Percentiles rank a stretch among this genome's conserved stretches.
phyloP scores from a whole-genome alignment of 2,797 vertebrate species.

The Lithobates pipiens region DNA sequence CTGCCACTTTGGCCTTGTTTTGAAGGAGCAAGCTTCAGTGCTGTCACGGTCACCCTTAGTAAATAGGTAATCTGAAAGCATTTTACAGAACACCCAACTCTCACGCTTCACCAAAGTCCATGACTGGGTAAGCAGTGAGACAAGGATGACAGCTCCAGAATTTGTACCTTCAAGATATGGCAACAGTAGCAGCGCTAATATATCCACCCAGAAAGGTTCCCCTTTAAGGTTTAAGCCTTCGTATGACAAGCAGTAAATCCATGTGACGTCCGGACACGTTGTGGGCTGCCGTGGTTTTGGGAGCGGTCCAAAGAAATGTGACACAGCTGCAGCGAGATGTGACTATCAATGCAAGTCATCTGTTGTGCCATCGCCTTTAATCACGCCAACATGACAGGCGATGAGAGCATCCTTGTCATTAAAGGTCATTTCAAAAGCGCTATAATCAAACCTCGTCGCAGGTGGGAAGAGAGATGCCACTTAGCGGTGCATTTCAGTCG shows the following conservation, averaged over 20 bases:
- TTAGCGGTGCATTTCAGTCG: slow-evolving; percentile 23
- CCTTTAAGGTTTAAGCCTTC: background rate
- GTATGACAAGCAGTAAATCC: background rate
- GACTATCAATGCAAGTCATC: slow-evolving; percentile 43
- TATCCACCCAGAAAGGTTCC: too few relatives aligned
- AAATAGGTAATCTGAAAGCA: too few relatives aligned
- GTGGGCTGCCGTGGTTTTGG: background rate
- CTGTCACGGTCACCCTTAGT: too few relatives aligned
- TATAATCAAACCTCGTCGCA: slow-evolving; percentile 46
- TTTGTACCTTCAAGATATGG: too few relatives aligned
- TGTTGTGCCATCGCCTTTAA: slow-evolving; percentile 27
- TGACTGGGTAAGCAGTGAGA: too few relatives aligned
- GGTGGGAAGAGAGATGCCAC: slow-evolving; percentile 40
- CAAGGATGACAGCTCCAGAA: too few relatives aligned
- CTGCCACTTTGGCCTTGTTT: too few relatives aligned
- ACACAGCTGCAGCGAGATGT: slow-evolving; percentile 22
- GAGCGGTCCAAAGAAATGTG: slow-evolving; percentile 6
- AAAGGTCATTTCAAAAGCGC: slow-evolving; percentile 51
- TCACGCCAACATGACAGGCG: slow-evolving; percentile 30
- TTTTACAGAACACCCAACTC: too few relatives aligned
- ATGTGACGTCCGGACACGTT: background rate
- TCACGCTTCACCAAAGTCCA: too few relatives aligned
- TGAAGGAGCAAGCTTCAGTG: too few relatives aligned
- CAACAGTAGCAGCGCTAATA: too few relatives aligned
- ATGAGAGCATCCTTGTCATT: slow-evolving; percentile 27